Evolutionary conservation across 2,888 invertebrate genomes (phyloP).

Genomic region (Chromoteleia sp.): DNA sequence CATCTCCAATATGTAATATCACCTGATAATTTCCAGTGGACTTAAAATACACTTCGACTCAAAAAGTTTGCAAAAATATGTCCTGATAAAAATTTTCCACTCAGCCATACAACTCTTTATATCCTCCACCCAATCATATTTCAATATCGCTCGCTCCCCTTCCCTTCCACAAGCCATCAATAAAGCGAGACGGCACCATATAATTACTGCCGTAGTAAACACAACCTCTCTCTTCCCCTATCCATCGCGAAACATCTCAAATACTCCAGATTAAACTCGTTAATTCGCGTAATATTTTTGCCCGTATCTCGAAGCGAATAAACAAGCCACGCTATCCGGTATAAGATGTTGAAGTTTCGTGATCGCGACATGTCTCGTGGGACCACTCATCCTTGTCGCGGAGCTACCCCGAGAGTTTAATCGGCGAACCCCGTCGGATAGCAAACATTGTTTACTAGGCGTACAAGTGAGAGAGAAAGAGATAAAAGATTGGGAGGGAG

Average conservation of each 20-base stretch:
- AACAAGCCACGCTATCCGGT: slow-evolving; percentile 59
- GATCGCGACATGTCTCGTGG: slow-evolving; percentile 64
- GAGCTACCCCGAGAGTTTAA: slow-evolving; percentile 72
- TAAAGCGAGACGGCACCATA: slow-evolving; percentile 12
- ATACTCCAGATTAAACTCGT: slow-evolving; percentile 54
- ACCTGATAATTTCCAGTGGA: too few species aligned
- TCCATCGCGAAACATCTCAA: slow-evolving; percentile 19
- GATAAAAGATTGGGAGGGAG: not conserved
- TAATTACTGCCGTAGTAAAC: slow-evolving; percentile 40
- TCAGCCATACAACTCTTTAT: not conserved
- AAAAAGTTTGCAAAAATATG: too few species aligned
- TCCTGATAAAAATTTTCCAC: too few species aligned
- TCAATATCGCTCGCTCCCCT: not conserved
- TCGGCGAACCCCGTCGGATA: slow-evolving; percentile 66
- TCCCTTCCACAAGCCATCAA: not conserved
- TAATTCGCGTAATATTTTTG: slow-evolving; percentile 62
- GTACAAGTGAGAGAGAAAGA: not conserved
- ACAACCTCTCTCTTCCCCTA: not conserved
- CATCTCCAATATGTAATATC: too few species aligned
- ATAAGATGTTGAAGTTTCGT: slow-evolving; percentile 67
- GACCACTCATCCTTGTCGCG: slow-evolving; percentile 60
- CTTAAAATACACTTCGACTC: too few species aligned
- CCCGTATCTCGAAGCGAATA: slow-evolving; percentile 58
- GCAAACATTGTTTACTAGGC: slow-evolving; percentile 53
- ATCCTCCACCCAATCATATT: not conserved